These are phyloP conservation scores for Yponomeuta malinellus DNA, from an alignment of 2,888 invertebrate genomes.

Conservation along the genomic window DNA sequence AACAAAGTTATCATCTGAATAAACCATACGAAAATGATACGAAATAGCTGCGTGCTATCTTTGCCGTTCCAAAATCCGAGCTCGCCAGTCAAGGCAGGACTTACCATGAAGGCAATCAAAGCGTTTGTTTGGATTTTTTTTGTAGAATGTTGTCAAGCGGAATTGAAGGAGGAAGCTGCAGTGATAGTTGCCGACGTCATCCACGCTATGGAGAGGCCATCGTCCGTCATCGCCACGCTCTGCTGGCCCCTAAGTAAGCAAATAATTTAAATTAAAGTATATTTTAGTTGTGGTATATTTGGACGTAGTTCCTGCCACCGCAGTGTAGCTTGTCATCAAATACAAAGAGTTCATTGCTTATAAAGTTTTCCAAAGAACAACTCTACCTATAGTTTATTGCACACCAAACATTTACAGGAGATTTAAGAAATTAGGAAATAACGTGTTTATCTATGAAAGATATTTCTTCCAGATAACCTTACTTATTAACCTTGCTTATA, in stretches of 20 bases:
- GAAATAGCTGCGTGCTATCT: not conserved
- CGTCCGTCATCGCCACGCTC: slow-evolving; percentile 41
- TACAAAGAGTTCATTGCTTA: no score
- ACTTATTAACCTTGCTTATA: no score
- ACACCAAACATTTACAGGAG: no score
- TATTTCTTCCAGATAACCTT: no score
- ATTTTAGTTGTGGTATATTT: not conserved
- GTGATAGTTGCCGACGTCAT: slow-evolving; percentile 44
- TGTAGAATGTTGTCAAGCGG: slow-evolving; percentile 26
- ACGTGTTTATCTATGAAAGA: no score
- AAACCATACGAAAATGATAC: slow-evolving; percentile 1
- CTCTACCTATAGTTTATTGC: no score
- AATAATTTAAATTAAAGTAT: not conserved
- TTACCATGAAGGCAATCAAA: slow-evolving; percentile 11
- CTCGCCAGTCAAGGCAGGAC: not conserved
- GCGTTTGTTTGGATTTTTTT: slow-evolving; percentile 21
- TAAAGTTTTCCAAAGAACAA: no score
- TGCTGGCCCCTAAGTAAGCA: slow-evolving; percentile 50
- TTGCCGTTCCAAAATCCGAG: not conserved
- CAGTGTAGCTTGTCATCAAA: no score
- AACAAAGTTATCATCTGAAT: not conserved
- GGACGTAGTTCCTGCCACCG: not conserved
- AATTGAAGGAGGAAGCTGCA: slow-evolving; percentile 27
- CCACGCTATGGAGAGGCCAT: slow-evolving; percentile 37
- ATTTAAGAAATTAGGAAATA: no score